Conservation (phyloP, 2,797 vertebrate species). For the Xenopus petersii region DNA sequence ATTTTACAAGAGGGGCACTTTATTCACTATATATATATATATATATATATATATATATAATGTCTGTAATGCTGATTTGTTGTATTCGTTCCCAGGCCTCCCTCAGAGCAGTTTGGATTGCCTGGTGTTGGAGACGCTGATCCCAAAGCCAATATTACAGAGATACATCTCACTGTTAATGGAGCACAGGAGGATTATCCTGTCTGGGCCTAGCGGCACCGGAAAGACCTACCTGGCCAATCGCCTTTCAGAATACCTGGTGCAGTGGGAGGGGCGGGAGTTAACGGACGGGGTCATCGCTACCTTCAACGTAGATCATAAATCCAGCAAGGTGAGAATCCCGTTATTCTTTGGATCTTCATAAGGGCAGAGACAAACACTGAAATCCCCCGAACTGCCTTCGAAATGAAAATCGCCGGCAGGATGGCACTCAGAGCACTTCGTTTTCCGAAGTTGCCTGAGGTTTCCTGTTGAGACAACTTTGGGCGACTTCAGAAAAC, state of each 20-base stretch:
- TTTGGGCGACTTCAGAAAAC: too few relatives aligned
- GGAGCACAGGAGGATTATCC: constrained; percentile 89
- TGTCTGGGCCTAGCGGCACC: constrained; percentile 91
- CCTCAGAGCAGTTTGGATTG: constrained; percentile 80
- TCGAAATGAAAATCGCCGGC: too few relatives aligned
- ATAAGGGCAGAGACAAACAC: too few relatives aligned
- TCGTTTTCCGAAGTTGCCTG: too few relatives aligned
- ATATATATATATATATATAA: too few relatives aligned
- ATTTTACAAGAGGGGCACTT: too few relatives aligned
- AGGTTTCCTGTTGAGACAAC: too few relatives aligned
- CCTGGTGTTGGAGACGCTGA: constrained; percentile 88
- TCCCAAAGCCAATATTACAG: constrained; percentile 91
- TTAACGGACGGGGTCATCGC: constrained; percentile 77
- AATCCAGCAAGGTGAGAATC: constrained; percentile 87
- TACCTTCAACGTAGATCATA: constrained; percentile 95
- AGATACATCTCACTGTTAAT: constrained; percentile 87
- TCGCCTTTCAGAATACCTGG: constrained; percentile 82
- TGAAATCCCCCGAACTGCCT: too few relatives aligned
- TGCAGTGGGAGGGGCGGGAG: constrained; percentile 78
- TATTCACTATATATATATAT: too few relatives aligned
- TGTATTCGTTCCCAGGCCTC: constrained; percentile 66
- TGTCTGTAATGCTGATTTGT: too few relatives aligned
- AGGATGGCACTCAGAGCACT: too few relatives aligned
- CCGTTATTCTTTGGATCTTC: too few relatives aligned
- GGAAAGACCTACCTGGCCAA: constrained; percentile 93